phyloP scores from a whole-genome alignment of 2,888 invertebrate genomes.

The Strigamia maritima region DNA sequence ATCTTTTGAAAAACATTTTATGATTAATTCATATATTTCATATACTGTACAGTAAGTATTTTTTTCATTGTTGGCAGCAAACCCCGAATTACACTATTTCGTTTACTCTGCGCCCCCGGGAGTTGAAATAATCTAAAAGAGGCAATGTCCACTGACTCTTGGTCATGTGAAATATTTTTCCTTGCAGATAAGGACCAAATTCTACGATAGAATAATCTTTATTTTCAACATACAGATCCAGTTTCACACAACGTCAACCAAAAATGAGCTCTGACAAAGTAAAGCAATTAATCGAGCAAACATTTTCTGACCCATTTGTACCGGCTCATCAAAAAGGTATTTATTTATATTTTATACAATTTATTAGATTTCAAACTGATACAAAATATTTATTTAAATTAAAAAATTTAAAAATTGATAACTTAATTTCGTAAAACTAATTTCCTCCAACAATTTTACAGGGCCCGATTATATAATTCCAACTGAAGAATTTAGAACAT shows the following conservation, averaged over 20 bases:
- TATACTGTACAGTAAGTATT: no score
- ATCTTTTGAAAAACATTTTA: no score
- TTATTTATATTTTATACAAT: not conserved
- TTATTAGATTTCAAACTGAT: no score
- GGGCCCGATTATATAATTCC: conserved; percentile 21
- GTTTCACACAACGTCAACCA: not conserved
- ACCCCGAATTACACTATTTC: no score
- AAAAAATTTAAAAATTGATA: not conserved
- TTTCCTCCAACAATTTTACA: not conserved
- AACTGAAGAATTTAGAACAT: conserved; percentile 7
- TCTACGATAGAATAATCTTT: no score
- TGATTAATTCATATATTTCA: no score
- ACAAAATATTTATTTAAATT: no score
- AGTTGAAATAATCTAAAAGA: no score
- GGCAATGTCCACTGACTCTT: no score
- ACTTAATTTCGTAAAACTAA: not conserved
- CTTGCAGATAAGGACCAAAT: not conserved
- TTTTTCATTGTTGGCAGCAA: no score
- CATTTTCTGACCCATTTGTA: not conserved
- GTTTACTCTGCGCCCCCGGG: no score
- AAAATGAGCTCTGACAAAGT: not conserved
- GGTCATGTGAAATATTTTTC: not conserved
- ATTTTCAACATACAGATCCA: not conserved
- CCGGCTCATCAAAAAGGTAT: not conserved
- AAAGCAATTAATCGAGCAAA: not conserved